A percentile compares a stretch with the other conserved stretches of the same genome.
These are phyloP conservation scores for Corythoichthys haematopterus DNA, from an alignment of 2,113 vertebrate genomes.

Conservation along the genomic window DNA sequence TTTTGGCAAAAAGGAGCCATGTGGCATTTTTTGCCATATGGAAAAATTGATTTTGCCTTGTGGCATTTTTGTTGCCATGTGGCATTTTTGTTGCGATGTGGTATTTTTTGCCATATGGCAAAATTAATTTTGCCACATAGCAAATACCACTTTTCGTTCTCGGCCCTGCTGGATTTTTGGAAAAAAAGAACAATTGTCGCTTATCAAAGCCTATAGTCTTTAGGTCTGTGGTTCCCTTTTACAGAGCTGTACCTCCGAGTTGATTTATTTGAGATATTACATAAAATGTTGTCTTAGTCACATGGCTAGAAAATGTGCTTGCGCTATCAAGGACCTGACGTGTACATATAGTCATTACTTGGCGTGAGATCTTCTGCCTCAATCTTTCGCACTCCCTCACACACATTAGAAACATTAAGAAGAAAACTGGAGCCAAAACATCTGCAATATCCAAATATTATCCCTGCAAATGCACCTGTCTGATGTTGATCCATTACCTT, in stretches of 20 bases:
- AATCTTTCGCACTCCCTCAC: neutral
- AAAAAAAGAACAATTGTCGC: no score
- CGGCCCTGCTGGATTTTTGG: no score
- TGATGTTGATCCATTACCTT: neutral
- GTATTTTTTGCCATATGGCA: no score
- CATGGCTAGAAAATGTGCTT: constrained; percentile 38
- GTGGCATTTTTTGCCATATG: no score
- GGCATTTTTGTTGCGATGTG: no score
- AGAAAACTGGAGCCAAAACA: neutral
- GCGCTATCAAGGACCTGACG: constrained; percentile 17
- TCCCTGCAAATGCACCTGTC: neutral
- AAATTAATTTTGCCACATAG: no score
- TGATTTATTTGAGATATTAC: constrained; percentile 42
- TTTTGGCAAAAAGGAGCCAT: no score
- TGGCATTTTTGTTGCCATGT: no score
- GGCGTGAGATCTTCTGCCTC: constrained; percentile 14
- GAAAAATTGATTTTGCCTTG: no score
- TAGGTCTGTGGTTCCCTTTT: neutral
- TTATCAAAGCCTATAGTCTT: no score
- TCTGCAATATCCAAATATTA: neutral
- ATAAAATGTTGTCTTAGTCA: constrained; percentile 51
- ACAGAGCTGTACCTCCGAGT: constrained; percentile 27
- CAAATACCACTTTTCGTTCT: no score
- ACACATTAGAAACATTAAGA: neutral
- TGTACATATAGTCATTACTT: constrained; percentile 13